Conservation (phyloP, 2,888 invertebrate genomes). For the Lepidocyrtinus sp. region DNA sequence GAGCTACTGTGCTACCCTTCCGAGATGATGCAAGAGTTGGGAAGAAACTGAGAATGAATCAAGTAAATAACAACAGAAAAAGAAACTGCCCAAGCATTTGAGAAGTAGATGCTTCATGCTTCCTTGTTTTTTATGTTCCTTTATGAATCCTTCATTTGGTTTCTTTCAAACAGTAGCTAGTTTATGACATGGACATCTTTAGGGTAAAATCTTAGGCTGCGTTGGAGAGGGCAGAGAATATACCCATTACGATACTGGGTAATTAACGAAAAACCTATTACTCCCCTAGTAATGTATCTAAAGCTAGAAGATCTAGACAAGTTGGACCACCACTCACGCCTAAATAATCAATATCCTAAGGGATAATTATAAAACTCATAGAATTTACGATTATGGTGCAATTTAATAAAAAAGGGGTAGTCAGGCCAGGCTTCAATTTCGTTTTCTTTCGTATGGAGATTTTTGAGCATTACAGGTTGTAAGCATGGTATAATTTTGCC, state of each 20-base stretch:
- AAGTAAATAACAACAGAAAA: constrained; percentile 25
- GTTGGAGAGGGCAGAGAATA: neutral
- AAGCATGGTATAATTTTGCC: neutral
- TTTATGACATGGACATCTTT: too few relatives aligned
- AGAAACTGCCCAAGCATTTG: constrained; percentile 27
- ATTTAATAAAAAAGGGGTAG: neutral
- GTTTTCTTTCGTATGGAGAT: neutral
- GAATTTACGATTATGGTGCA: neutral
- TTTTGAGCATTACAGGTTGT: neutral
- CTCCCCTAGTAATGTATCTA: neutral
- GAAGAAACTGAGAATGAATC: constrained; percentile 24
- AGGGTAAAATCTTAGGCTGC: neutral
- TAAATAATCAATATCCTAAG: neutral
- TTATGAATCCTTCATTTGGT: neutral
- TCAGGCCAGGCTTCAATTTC: neutral
- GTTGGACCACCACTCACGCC: neutral
- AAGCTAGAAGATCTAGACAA: too few relatives aligned
- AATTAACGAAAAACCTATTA: neutral
- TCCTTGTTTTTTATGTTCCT: neutral
- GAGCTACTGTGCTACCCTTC: constrained; percentile 51
- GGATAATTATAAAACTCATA: neutral
- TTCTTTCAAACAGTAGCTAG: too few relatives aligned
- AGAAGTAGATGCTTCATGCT: constrained; percentile 1
- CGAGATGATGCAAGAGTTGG: neutral
- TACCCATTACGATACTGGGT: neutral